Conservation (phyloP, 2,113 vertebrate genomes). For the Stigmatopora argus region DNA sequence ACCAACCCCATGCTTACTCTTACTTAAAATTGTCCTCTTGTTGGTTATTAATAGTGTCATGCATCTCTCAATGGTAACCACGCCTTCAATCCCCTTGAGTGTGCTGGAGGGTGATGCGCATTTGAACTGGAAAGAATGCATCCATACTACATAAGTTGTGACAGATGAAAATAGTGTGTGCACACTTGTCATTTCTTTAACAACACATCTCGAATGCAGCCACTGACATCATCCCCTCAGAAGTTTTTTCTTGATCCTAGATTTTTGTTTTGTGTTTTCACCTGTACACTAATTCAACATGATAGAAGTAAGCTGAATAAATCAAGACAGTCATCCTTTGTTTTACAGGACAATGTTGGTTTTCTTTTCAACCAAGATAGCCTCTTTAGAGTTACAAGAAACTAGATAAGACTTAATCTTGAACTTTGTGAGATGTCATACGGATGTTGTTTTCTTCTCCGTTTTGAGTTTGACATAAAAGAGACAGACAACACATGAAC, state of each 20-base stretch:
- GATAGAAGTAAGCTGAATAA: conserved; percentile 38
- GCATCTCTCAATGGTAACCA: conserved; percentile 24
- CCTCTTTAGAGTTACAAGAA: not conserved
- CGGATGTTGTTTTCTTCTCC: not conserved
- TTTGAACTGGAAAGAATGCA: conserved; percentile 52
- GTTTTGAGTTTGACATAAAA: no score
- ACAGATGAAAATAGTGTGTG: conserved; percentile 32
- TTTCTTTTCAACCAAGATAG: conserved; percentile 9
- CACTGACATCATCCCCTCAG: conserved; percentile 32
- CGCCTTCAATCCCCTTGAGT: conserved; percentile 16
- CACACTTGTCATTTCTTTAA: not conserved
- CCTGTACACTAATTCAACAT: conserved; percentile 24
- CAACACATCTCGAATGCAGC: conserved; percentile 20
- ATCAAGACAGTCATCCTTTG: conserved; percentile 18
- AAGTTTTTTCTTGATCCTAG: conserved; percentile 38
- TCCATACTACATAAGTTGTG: conserved; percentile 34
- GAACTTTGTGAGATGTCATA: not conserved
- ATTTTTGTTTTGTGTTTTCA: conserved; percentile 15
- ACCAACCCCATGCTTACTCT: no score
- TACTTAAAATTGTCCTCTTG: conserved; percentile 22
- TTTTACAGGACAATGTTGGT: conserved; percentile 11
- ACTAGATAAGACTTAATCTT: not conserved
- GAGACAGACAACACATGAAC: no score
- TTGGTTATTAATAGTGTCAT: conserved; percentile 40
- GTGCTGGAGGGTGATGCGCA: conserved; percentile 37